Conservation (phyloP, 2,797 vertebrate genomes). For the Tokudaia tokunoshimensis region DNA sequence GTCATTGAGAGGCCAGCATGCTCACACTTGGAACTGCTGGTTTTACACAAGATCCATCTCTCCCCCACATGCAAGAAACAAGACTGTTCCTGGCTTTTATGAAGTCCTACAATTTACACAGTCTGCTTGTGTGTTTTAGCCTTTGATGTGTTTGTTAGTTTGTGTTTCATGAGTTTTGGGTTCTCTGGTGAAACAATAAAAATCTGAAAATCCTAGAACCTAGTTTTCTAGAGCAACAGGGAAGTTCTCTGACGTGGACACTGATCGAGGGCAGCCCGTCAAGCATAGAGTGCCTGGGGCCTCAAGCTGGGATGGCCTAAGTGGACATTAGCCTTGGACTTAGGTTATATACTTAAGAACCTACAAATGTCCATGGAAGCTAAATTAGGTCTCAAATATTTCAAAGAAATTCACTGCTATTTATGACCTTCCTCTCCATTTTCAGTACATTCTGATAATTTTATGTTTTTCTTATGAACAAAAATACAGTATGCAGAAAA, state of each 20-base stretch:
- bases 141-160: constrained; percentile 14
- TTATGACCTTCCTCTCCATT: not conserved
- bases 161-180: not conserved
- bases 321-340: not conserved
- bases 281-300: not conserved
- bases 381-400: not conserved
- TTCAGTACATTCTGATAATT: not conserved
- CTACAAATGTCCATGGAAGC: not conserved
- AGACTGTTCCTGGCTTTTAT: not conserved
- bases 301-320: not conserved
- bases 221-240: constrained; percentile 37
- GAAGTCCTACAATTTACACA: not conserved
- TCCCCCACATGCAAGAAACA: not conserved
- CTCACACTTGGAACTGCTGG: not conserved
- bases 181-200: constrained; percentile 10
- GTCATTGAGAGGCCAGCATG: not conserved
- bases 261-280: not conserved
- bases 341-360: not conserved
- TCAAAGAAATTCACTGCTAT: not conserved
- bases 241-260: constrained; percentile 37
- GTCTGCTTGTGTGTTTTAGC: not conserved
- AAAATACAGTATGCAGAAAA: constrained; percentile 17
- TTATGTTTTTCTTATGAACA: constrained; percentile 6
- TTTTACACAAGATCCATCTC: constrained; percentile 22
- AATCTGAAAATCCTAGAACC: not conserved